Base-by-base conservation (phyloP, 2,797 vertebrate genomes). In the Falco concolor region DNA sequence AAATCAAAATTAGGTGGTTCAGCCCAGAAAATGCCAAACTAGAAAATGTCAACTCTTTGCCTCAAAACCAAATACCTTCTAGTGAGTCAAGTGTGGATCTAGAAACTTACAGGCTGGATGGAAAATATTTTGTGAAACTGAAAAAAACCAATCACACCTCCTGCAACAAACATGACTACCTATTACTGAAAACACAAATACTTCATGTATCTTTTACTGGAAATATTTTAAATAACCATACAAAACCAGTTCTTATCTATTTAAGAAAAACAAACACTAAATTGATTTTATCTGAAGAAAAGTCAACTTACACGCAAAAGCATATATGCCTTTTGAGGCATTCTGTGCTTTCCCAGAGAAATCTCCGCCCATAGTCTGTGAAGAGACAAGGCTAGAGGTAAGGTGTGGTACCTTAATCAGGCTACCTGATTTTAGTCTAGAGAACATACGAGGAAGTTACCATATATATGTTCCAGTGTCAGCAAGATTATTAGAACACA, bases 301-400 rank as follows among this genome's bases (percentile, higher is more conserved):
- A 76, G 53, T 75, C 60, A 59, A 98, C 98, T 98, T 98, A 99
- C 99, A 99, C 95, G 99, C 99, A 95, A 99, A 98, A 18, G 99
- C 99, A 13, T 99, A 99, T 97, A 99, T 98, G 91, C 99, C 99
- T 95, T 98, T 99, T 15, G 99, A 96, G 42, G 98, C 98, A 92
- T 99, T 99, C 95, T 99, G 99, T 60, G 96, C 96, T 97, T 95
- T 99, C n/a, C 99, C 99, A 4, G 98, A 98, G 89, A 99, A 99
- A 87, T 99, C 98, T 63, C 99, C 99, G 3, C 99, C 99, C 99
- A 99, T 99, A 2, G 99, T 99, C 99, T 99, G 83, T 8, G 89
- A 96, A 94, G 25, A 89, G 40, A 95, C 81, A 57, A 74, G 10
- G 57, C 68, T 60, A 90, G 34, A 67, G 17, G 9, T 90, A 44